Conservation (phyloP, 2,888 invertebrate genomes). For the Spodoptera picta region DNA sequence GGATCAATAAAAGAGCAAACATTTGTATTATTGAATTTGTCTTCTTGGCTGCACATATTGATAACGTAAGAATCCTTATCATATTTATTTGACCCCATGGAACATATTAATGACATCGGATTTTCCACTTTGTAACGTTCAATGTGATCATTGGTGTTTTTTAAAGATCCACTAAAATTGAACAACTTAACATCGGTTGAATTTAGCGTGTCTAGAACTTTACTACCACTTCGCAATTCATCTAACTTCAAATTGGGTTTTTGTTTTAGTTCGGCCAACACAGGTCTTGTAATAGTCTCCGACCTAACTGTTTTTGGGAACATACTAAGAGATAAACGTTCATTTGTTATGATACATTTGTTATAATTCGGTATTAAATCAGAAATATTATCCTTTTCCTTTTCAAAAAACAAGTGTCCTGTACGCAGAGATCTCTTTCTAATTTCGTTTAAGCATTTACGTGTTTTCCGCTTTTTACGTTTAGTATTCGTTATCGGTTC, state of each 20-base stretch:
- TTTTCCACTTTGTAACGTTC: conserved; percentile 11
- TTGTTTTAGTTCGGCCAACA: conserved; percentile 61
- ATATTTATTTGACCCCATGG: conserved; percentile 8
- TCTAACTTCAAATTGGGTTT: conserved; percentile 45
- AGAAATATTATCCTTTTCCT: conserved; percentile 27
- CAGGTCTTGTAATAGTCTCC: conserved; percentile 76
- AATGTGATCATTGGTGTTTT: conserved; percentile 10
- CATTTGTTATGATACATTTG: conserved; percentile 66
- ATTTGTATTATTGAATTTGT: conserved; percentile 34
- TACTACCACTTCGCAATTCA: conserved; percentile 45
- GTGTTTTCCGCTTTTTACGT: conserved; percentile 77
- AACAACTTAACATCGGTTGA: conserved; percentile 21
- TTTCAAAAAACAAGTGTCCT: conserved; percentile 33
- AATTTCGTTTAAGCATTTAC: conserved; percentile 77
- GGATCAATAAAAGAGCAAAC: conserved; percentile 55
- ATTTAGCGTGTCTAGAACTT: conserved; percentile 11
- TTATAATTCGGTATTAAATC: conserved; percentile 33
- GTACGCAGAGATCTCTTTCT: conserved; percentile 69
- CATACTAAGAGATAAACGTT: conserved; percentile 74
- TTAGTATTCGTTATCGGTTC: conserved; percentile 62
- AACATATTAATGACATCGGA: conserved; percentile 6
- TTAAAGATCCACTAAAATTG: conserved; percentile 13
- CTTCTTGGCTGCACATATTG: conserved; percentile 12
- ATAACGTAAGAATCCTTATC: conserved; percentile 17
- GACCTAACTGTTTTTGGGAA: conserved; percentile 77